Base-by-base conservation (phyloP, 2,888 invertebrate species). In the Liodrosophila aerea region DNA sequence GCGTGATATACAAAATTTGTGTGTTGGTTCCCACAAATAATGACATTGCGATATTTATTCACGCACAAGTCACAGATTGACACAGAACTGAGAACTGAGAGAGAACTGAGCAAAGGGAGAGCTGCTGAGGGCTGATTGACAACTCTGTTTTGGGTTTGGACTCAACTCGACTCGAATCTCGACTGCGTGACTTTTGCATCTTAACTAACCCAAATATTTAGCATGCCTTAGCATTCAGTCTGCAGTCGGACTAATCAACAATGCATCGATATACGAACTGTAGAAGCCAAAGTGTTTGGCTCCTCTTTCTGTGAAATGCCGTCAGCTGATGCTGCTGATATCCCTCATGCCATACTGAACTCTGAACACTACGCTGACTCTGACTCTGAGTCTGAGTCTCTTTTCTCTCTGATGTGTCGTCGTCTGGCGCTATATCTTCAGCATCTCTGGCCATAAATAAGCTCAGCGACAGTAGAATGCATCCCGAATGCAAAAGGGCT, bases 341-440 rank as follows among this genome's bases (percentile, higher is more conserved):
- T 72, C 59, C 15, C 31, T 16, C 12, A 30, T 34, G 12, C 44
- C 54, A 53, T 53, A 51, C 36, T 37, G 16, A 39, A 8, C 18
- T 18, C 11, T 5, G 1, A n/a, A n/a, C 5, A n/a, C 5, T 7
- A n/a, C 7, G 5, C 16, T 1, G 15, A 22, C 52, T 36, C 16
- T 8, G 27, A 39, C 51, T 36, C 49, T 39, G 16, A 27, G 43
- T 34, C 15, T 16, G 44, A 8, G n/a, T 45, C 33, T n/a, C 41
- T 16, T 15, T 39, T 30, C 33, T 18, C 56, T 29, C 64, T 53
- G 58, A 63, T 57, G 49, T 62, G 68, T 66, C 58, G 50, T 76
- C 76, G 85, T 80, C 87, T 86, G 88, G 88, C 76, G 84, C 86
- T 87, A 85, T 88, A 88, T 88, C 88, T 85, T 76, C 69, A 81